phyloP scores from a whole-genome alignment of 2,888 invertebrate genomes.

The Sarcophaga rosellei region DNA sequence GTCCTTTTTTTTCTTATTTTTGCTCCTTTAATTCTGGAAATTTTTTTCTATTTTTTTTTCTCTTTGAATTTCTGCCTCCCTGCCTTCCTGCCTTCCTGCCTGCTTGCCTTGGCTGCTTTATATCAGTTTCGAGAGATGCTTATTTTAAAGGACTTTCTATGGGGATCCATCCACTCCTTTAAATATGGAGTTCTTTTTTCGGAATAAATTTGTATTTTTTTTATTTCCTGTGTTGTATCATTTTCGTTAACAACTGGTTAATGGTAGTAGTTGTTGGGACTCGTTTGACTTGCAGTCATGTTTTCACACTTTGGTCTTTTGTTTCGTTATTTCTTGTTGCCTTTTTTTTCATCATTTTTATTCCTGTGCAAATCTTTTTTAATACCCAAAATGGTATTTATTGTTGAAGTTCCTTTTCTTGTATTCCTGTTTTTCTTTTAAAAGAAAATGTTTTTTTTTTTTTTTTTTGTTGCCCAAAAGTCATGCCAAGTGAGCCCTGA shows the following conservation, averaged over 20 bases:
- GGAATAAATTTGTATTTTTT: background rate
- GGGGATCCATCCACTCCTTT: no score
- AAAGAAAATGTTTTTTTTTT: background rate
- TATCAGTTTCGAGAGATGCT: no score
- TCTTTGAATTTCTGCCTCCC: background rate
- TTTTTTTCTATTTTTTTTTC: background rate
- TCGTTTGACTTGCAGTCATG: background rate
- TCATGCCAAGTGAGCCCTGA: constrained; percentile 28
- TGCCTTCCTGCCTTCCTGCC: no score
- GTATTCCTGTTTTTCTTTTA: background rate
- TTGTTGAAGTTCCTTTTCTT: background rate
- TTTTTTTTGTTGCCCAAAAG: constrained; percentile 9
- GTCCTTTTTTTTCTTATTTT: background rate
- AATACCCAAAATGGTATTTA: background rate
- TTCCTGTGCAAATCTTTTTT: background rate
- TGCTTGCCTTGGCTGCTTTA: no score
- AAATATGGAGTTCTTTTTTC: no score
- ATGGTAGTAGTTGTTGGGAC: background rate
- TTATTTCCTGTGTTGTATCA: background rate
- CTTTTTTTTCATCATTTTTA: background rate
- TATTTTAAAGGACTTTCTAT: no score
- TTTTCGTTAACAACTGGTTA: background rate
- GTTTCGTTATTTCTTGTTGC: background rate
- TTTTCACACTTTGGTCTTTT: background rate
- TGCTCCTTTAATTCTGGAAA: background rate